Base-by-base conservation (phyloP, 35 echinoderm and acorn worm species). In the Stichopus chloronotus region DNA sequence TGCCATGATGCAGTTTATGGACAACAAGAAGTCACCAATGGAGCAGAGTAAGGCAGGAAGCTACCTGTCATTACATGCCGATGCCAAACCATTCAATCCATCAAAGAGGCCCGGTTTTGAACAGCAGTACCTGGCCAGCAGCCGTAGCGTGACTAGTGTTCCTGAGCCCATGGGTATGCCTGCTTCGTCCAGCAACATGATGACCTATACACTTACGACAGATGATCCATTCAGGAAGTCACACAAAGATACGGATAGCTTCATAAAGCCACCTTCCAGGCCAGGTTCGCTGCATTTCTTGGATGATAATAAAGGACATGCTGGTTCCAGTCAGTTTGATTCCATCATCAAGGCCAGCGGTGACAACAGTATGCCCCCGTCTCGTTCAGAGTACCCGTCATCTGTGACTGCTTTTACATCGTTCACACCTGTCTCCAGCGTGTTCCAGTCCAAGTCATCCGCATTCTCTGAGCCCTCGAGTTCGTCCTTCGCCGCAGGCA, bases 71-170 rank as follows among this genome's bases (percentile, higher is more conserved):
- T 91, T 95, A 23, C 96, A 97, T 95, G 93, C 94, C 5, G 96
- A 97, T 76, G 96, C 96, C 8, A 97, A 97, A 55, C 96, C 96
- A 25, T 97, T 97, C 84, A 97, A 94, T 54, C 96, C 96, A 7
- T 88, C 78, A 9, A 91, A 94, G 90, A 59, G 63, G 78, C 78
- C 84, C 58, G 68, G 81, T 65, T 72, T 84, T 60, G 63, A 79
- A n/a, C 80, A 94, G 55, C 78, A 19, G 3, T 79, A 89, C 52
- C 24, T 89, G 60, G 71, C 71, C 20, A 53, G 24, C 55, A 88
- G 85, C 21, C 5, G 55, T 13, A 0, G 8, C 55, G 19, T 53
- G 10, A 43, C 23, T 20, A 79, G 69, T 55, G 53, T 52, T 4
- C 69, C 69, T n/a, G 71, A 78, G 17, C 59, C 69, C 19, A 91